Percentiles rank a stretch among this genome's conserved stretches.
These are phyloP conservation scores for Tribolium freemani DNA, from an alignment of 2,888 invertebrate species.

Conservation along the genomic window DNA sequence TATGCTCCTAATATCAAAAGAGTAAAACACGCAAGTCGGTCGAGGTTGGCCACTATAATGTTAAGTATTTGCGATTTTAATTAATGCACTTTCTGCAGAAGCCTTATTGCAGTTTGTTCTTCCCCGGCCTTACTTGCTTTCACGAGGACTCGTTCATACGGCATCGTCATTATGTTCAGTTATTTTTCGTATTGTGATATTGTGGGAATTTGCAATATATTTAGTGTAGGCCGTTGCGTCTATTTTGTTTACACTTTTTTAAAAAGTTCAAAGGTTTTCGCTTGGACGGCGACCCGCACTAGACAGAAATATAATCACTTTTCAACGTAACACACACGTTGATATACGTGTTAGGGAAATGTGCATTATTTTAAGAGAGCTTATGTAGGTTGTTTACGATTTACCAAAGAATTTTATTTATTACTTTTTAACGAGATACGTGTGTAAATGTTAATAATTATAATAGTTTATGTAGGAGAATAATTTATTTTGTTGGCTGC, in stretches of 20 bases:
- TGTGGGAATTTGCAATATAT: conserved; percentile 50
- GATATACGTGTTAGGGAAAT: conserved; percentile 44
- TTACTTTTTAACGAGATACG: conserved; percentile 48
- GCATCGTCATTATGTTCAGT: conserved; percentile 30
- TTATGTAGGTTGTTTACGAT: conserved; percentile 56
- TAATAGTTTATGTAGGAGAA: conserved; percentile 50
- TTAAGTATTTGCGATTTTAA: conserved; percentile 21
- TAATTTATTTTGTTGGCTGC: conserved; percentile 40
- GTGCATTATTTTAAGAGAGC: conserved; percentile 51
- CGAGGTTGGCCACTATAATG: conserved; percentile 33
- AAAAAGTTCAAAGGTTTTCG: not conserved
- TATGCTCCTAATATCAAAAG: conserved; percentile 50
- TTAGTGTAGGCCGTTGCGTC: conserved; percentile 33
- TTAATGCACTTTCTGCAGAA: conserved; percentile 22
- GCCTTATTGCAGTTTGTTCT: conserved; percentile 30
- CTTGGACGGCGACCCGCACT: conserved; percentile 29
- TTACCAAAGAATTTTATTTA: conserved; percentile 60
- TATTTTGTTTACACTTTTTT: not conserved
- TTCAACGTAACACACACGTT: conserved; percentile 25
- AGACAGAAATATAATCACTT: conserved; percentile 36
- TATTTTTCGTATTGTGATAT: conserved; percentile 45
- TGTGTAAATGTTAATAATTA: conserved; percentile 52
- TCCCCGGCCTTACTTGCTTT: conserved; percentile 38
- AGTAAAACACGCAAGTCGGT: conserved; percentile 34
- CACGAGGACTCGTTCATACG: conserved; percentile 36